Evolutionary conservation across 2,113 vertebrate species (phyloP).

Genomic region (Furnarius figulus): DNA sequence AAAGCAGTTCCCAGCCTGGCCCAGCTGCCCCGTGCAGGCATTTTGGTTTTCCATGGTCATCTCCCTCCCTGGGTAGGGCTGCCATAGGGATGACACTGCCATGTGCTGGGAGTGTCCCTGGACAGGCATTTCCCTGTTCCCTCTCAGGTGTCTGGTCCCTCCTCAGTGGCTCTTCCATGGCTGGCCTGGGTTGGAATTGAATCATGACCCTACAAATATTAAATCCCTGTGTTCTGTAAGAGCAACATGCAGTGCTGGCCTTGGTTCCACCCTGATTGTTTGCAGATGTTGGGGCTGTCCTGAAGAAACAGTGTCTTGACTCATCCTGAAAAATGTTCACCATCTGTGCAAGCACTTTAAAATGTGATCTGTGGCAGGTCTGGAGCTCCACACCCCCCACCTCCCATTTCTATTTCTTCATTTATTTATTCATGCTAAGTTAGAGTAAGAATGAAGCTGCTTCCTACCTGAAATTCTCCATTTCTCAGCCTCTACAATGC

Average conservation of each 20-base stretch:
- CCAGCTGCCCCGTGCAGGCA: rapidly evolving
- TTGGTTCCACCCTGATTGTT: background rate
- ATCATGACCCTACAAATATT: background rate
- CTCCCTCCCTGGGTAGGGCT: background rate
- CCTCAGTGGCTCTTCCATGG: background rate
- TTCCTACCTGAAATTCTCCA: background rate
- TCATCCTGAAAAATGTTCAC: constrained; percentile 24
- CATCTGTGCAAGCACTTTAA: constrained; percentile 8
- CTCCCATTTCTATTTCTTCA: background rate
- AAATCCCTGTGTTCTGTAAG: background rate
- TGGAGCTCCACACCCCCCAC: constrained; percentile 1
- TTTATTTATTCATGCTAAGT: background rate
- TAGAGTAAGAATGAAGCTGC: background rate
- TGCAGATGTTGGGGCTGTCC: constrained; percentile 29
- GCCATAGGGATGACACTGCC: background rate
- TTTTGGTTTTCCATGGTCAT: background rate
- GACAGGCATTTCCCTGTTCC: background rate
- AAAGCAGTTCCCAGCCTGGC: background rate
- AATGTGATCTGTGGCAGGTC: background rate
- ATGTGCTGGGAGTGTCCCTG: background rate
- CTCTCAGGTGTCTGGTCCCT: background rate
- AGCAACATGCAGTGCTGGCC: background rate
- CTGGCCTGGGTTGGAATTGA: background rate
- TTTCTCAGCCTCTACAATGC: background rate
- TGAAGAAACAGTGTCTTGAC: constrained; percentile 9